Base-by-base conservation (phyloP, 2,888 invertebrate genomes). In the Aphrophora alni region DNA sequence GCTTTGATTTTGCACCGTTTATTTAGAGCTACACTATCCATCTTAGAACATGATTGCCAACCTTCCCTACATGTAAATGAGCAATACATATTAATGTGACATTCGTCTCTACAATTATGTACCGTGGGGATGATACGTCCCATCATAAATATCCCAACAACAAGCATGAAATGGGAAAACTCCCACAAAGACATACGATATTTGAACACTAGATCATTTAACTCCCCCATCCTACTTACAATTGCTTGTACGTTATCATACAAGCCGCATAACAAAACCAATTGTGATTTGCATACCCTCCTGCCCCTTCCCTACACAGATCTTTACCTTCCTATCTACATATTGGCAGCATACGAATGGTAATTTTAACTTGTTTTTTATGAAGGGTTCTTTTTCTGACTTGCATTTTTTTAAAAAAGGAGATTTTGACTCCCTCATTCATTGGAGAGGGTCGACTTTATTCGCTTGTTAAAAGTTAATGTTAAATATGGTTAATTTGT, bases 291-390 rank as follows among this genome's bases (percentile, higher is more conserved):
- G 78, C 78, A 72, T 78, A 71, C 14, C 71, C 17, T 27, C 38
- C n/a, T n/a, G n/a, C 33, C 78, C 59, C 59, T 1, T 21, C 44
- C 44, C 44, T n/a, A n/a, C n/a, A n/a, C 59, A 7, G 59, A 59
- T 59, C 59, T 14, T 59, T 21, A 59, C 59, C 59, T 59, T 59
- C 44, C 59, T 38, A 78, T 78, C 78, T 78, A 59, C 78, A 78
- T 78, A 78, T 78, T 38, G 78, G 38, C 78, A 38, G 82, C 82
- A 83, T 82, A 82, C 80, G 82, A 84, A 83, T 83, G 82, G 82
- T 82, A 84, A 84, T 84, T 82, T 82, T 75, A 82, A 83, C 81
- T 82, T 73, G 82, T 79, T 81, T 83, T 76, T 83, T 82, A 78
- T 78, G 78, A 78, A 72, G 72, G 78, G 78, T 78, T 78, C 78